Evolutionary conservation across 2,888 invertebrate species (phyloP).

Genomic region (Baccha elongata): DNA sequence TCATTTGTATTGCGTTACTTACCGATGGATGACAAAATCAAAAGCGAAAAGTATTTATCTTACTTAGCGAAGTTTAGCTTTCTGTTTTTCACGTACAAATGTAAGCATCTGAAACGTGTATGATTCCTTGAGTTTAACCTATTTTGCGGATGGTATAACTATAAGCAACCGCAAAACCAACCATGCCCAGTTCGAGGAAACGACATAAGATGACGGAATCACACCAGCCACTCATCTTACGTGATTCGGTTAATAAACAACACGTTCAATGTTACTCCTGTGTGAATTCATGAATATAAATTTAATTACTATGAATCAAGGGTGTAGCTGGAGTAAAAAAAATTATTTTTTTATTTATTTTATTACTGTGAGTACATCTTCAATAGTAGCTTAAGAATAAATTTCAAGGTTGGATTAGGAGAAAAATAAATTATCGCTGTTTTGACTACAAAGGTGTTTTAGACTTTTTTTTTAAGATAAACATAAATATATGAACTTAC

Average conservation of each 20-base stretch:
- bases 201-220: conserved; percentile 57
- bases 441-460: too few species aligned
- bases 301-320: conserved; percentile 28
- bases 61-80: conserved; percentile 47
- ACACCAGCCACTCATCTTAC: conserved; percentile 70
- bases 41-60: conserved; percentile 59
- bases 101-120: conserved; percentile 29
- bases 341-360: too few species aligned
- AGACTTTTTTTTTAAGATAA: too few species aligned
- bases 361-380: too few species aligned
- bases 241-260: conserved; percentile 68
- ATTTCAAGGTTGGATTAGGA: too few species aligned
- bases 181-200: conserved; percentile 67
- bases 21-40: conserved; percentile 67
- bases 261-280: conserved; percentile 37
- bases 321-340: background rate
- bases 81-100: conserved; percentile 54
- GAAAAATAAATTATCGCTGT: too few species aligned
- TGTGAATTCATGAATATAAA: conserved; percentile 34
- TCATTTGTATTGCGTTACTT: conserved; percentile 65
- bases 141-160: conserved; percentile 47
- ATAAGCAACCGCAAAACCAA: conserved; percentile 47
- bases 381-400: too few species aligned
- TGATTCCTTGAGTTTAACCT: conserved; percentile 57
- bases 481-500: too few species aligned